phyloP scores from a whole-genome alignment of 2,113 vertebrate species.

The Phrynosoma platyrhinos region DNA sequence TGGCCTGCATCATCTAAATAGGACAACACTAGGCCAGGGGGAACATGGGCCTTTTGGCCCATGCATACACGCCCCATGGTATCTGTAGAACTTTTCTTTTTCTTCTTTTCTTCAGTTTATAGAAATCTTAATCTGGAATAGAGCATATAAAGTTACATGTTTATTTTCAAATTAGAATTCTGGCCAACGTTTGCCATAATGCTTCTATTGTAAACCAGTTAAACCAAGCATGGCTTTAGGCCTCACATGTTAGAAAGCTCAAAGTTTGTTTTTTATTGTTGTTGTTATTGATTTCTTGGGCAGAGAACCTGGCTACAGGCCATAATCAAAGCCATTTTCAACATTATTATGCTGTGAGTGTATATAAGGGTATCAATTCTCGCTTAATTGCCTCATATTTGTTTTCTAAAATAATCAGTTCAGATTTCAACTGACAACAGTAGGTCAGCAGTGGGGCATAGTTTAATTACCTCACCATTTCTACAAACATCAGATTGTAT shows the following conservation, averaged over 20 bases:
- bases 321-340: constrained; percentile 25
- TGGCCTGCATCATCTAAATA: too few species aligned
- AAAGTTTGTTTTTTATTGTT: not conserved
- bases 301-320: constrained; percentile 12
- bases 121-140: not conserved
- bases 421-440: not conserved
- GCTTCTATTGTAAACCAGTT: not conserved
- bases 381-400: not conserved
- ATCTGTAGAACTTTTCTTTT: too few species aligned
- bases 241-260: not conserved
- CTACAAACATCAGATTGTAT: not conserved
- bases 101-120: not conserved
- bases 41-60: too few species aligned
- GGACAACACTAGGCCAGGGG: too few species aligned
- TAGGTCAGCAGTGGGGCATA: not conserved
- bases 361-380: constrained; percentile 16
- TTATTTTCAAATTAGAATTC: not conserved
- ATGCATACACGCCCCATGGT: too few species aligned
- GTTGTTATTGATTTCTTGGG: constrained; percentile 35
- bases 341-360: not conserved
- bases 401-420: not conserved
- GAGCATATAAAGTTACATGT: not conserved
- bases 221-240: not conserved
- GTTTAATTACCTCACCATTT: not conserved
- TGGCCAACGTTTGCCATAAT: not conserved